phyloP scores from a whole-genome alignment of 2,888 invertebrate genomes.

The Dynastes tityus region DNA sequence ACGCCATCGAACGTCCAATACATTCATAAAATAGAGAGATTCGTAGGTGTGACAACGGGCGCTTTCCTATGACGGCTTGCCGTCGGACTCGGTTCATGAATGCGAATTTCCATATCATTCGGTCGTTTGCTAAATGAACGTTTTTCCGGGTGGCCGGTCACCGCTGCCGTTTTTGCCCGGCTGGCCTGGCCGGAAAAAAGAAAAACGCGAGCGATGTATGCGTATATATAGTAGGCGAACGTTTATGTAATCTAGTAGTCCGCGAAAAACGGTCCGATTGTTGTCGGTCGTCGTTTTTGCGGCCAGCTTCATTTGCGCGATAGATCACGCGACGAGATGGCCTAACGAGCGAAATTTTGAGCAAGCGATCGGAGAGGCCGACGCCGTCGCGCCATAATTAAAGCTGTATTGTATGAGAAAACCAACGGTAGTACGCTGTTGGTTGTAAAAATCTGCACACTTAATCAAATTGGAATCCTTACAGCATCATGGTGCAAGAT shows the following conservation, averaged over 20 bases:
- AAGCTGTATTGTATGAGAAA: not conserved
- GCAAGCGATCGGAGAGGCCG: too few species aligned
- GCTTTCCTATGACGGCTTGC: not conserved
- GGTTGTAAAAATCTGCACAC: too few species aligned
- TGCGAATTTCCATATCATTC: conserved; percentile 67
- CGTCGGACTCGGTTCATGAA: conserved; percentile 55
- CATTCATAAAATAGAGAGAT: conserved; percentile 45
- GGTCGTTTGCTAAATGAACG: conserved; percentile 64
- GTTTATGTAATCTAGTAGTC: not conserved
- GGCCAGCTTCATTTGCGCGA: conserved; percentile 19
- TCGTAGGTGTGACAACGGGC: not conserved
- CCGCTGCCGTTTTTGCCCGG: not conserved
- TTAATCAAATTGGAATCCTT: too few species aligned
- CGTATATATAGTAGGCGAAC: not conserved
- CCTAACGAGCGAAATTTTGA: conserved; percentile 7
- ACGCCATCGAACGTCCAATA: conserved; percentile 59
- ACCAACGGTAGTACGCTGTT: too few species aligned
- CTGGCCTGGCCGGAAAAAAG: not conserved
- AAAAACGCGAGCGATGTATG: not conserved
- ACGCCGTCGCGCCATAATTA: not conserved
- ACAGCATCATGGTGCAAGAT: too few species aligned
- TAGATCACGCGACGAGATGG: conserved; percentile 16
- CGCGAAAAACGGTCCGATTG: conserved; percentile 18
- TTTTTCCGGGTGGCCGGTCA: conserved; percentile 55
- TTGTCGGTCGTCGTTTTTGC: conserved; percentile 15